Base-by-base conservation (phyloP, 2,113 vertebrate species). In the Dissostichus mawsoni region DNA sequence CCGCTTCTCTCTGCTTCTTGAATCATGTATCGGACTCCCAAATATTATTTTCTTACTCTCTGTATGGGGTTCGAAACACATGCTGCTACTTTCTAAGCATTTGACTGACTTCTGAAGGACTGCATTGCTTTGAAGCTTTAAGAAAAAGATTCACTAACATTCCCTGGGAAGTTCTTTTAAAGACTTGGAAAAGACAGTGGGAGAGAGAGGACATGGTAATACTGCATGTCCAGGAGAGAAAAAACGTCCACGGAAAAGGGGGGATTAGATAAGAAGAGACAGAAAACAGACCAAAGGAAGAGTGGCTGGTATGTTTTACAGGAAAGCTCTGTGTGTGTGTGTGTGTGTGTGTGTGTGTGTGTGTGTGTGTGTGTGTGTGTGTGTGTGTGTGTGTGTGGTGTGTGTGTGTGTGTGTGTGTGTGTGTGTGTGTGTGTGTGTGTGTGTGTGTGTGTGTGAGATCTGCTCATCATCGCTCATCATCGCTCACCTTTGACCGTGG, bases 401-500 rank as follows among this genome's bases (percentile, higher is more conserved):
- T 25, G 13, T 57, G 45, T 29, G 25, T 61, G 50, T 56, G n/a
- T 36, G 75, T 69, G 29, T 61, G 47, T 33, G 12, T 61, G 44
- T 29, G 25, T 64, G 50, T 61, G n/a, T 36, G 75, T 69, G 29
- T 61, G 47, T 33, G 12, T 61, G 44, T 44, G 25, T 68, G 51
- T 55, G 23, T 29, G 72, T 70, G 20, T 59, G 41, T 76, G 33
- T n/a, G 11, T 74, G 85, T 55, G 67, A 74, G 78, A 68, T 65
- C 55, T 53, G 61, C 45, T 50, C 62, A 65, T 61, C 69, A 11
- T 4, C 1, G 61, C 45, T 50, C 62, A 65, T 61, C 69, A 11
- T 4, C 1, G 62, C 96, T 97, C 94, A 99, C 98, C 97, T 98
- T 99, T 99, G 86, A 99, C 97, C 94, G 97, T 97, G 75, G 97